Evolutionary conservation across 2,113 vertebrate genomes (phyloP).

Genomic region (Monarcha castaneiventris): DNA sequence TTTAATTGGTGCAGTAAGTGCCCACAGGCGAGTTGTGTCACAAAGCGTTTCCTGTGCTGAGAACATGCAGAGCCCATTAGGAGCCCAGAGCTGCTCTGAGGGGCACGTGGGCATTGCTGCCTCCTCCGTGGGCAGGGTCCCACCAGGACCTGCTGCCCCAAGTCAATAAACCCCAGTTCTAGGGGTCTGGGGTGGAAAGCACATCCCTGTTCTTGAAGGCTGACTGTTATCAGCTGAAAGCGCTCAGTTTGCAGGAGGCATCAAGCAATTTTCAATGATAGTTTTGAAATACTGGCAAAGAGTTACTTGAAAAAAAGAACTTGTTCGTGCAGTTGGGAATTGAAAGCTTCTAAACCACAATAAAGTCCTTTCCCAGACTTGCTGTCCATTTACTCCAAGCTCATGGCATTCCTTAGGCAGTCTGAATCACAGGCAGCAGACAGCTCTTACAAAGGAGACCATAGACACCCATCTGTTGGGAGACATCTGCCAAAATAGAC

Average conservation of each 20-base stretch:
- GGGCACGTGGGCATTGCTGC: not conserved
- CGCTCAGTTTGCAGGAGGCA: not conserved
- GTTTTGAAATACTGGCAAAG: conserved; percentile 49
- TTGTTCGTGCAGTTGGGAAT: conserved; percentile 58
- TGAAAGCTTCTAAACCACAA: conserved; percentile 70
- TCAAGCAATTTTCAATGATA: not conserved
- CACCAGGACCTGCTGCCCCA: not conserved
- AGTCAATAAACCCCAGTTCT: not conserved
- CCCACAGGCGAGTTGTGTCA: conserved; percentile 56
- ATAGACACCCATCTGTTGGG: conserved; percentile 29
- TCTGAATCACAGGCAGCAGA: conserved; percentile 59
- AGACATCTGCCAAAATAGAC: not conserved
- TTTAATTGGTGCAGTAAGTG: conserved; percentile 42
- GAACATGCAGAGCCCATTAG: conserved; percentile 35
- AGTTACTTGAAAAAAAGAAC: conserved; percentile 54
- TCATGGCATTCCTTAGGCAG: conserved; percentile 57
- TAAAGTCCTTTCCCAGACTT: conserved; percentile 63
- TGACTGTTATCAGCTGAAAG: not conserved
- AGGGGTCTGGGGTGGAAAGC: not conserved
- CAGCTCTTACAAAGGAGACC: conserved; percentile 13
- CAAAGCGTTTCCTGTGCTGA: conserved; percentile 56
- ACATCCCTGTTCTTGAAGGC: not conserved
- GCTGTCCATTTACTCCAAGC: conserved; percentile 45
- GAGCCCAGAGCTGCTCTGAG: conserved; percentile 16
- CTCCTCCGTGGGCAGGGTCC: not conserved